Evolutionary conservation across 1,140 invertebrate species (phyloP).

Genomic region (Phymorhynchus buccinoides): DNA sequence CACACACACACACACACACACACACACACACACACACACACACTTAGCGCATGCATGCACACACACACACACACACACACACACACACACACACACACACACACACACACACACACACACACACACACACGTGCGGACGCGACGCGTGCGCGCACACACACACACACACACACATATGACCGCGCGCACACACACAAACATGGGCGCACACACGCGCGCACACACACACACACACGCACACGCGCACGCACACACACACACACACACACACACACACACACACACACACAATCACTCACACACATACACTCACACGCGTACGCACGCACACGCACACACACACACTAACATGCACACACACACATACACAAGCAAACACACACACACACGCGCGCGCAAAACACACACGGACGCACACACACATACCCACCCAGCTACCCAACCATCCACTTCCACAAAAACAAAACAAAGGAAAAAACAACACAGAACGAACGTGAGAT

Average conservation of each 20-base stretch:
- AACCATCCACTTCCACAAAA: neutral
- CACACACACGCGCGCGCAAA: too few species aligned
- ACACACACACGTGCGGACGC: too few species aligned
- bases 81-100: slow-evolving; percentile 2
- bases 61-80: slow-evolving; percentile 9
- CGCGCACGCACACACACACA: neutral
- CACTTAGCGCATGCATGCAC: neutral
- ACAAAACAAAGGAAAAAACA: slow-evolving; percentile 13
- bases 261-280: neutral
- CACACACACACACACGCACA: slow-evolving; percentile 11
- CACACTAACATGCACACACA: too few species aligned
- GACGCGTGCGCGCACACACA: too few species aligned
- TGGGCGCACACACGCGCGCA: slow-evolving; percentile 1
- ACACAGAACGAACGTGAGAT: too few species aligned
- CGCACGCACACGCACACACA: too few species aligned
- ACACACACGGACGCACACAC: too few species aligned
- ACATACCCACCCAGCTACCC: neutral
- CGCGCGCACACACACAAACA: slow-evolving; percentile 13
- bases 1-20: too few species aligned
- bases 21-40: neutral
- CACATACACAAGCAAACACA: too few species aligned
- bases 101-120: neutral
- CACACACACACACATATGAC: neutral
- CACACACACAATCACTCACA: too few species aligned
- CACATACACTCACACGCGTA: too few species aligned